phyloP scores from a whole-genome alignment of 2,888 invertebrate species.

The Pseudococcus jackbeardsleyi region DNA sequence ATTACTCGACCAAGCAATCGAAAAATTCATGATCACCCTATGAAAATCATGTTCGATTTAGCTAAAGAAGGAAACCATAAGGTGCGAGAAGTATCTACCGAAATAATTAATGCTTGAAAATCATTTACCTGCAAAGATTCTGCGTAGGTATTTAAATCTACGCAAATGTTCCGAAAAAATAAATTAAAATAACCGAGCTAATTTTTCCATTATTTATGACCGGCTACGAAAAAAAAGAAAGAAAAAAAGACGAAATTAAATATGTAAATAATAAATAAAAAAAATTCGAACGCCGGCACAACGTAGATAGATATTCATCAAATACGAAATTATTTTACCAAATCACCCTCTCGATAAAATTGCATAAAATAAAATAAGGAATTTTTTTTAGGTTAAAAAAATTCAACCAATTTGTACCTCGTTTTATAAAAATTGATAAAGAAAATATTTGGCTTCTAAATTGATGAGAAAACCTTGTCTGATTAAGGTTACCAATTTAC shows the following conservation, averaged over 20 bases:
- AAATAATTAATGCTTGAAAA: too few relatives aligned
- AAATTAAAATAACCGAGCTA: neutral
- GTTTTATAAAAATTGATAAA: neutral
- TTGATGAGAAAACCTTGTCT: neutral
- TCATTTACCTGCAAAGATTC: too few relatives aligned
- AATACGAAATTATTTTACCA: neutral
- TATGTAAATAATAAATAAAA: neutral
- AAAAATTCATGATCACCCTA: too few relatives aligned
- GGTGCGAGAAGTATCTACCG: too few relatives aligned
- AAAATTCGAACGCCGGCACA: neutral
- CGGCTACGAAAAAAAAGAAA: neutral
- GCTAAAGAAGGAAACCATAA: too few relatives aligned
- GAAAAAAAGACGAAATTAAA: neutral
- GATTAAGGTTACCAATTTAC: constrained; percentile 10
- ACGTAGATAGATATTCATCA: constrained; percentile 10
- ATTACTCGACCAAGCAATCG: too few relatives aligned
- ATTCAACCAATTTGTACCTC: neutral
- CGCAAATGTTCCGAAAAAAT: too few relatives aligned
- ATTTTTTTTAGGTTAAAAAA: neutral
- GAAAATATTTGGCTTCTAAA: constrained; percentile 19
- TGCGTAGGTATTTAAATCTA: too few relatives aligned
- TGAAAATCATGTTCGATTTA: too few relatives aligned
- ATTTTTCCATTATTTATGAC: neutral
- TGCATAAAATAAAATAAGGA: neutral
- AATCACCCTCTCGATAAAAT: neutral